A percentile compares a stretch with the other conserved stretches of the same genome.
Evolutionary conservation across 2,797 vertebrate genomes (phyloP).

Genomic region (Labeo calbasu): DNA sequence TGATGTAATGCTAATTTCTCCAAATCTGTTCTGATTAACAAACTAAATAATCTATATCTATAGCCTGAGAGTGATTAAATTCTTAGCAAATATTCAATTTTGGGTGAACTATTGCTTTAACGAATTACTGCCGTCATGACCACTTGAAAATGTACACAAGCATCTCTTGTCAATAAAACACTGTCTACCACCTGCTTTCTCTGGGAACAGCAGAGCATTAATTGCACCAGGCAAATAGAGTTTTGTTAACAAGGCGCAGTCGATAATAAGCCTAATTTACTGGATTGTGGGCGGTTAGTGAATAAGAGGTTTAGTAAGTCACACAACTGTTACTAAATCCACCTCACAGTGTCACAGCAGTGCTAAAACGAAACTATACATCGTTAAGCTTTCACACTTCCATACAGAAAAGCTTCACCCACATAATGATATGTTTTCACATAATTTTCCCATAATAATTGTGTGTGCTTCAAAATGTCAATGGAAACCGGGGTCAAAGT

Average conservation of each 20-base stretch:
- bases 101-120: neutral
- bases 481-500: conserved; percentile 10
- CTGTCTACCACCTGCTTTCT: conserved; percentile 10
- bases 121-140: neutral
- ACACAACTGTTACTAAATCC: conserved; percentile 25
- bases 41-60: neutral
- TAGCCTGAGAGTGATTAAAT: neutral
- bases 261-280: conserved; percentile 3
- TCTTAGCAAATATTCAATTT: neutral
- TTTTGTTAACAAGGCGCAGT: neutral
- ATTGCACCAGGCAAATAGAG: conserved; percentile 7
- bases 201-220: conserved; percentile 8
- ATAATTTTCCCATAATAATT: conserved; percentile 6
- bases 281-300: conserved; percentile 14
- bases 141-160: neutral
- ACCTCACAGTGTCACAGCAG: neutral
- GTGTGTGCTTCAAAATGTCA: conserved; percentile 23
- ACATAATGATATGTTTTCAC: neutral
- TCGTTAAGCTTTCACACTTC: conserved; percentile 38
- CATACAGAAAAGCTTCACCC: conserved; percentile 21
- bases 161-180: conserved; percentile 10
- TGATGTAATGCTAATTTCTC: neutral
- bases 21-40: neutral
- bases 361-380: neutral
- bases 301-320: conserved; percentile 8